Percentiles rank a stretch among this genome's conserved stretches.
These are phyloP conservation scores for Cherax quadricarinatus DNA, from an alignment of 1,140 invertebrate species.

Conservation along the genomic window DNA sequence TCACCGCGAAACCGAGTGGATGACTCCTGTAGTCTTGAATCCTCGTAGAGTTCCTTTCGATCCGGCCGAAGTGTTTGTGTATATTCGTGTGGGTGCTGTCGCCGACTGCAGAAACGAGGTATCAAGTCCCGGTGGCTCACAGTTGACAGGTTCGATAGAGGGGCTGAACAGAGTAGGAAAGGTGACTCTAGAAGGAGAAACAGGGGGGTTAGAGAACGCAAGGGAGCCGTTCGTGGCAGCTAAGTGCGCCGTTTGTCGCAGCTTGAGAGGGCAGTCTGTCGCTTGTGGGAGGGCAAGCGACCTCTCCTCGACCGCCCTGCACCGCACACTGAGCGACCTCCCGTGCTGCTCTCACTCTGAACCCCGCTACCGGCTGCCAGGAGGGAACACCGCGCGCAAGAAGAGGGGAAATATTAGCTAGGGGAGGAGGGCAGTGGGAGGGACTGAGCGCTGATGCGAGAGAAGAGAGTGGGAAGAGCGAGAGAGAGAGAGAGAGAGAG, in stretches of 20 bases:
- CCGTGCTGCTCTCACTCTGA: conserved; percentile 15
- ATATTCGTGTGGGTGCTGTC: conserved; percentile 5
- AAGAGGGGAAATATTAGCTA: conserved; percentile 4
- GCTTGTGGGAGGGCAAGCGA: conserved; percentile 5
- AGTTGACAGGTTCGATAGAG: neutral
- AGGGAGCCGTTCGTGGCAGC: neutral
- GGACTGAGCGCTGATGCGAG: conserved; percentile 2
- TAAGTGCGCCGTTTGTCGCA: neutral
- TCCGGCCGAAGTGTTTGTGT: neutral
- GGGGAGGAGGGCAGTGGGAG: conserved; percentile 33
- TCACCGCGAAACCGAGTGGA: neutral
- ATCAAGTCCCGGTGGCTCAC: neutral
- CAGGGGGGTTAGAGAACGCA: neutral
- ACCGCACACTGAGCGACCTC: conserved; percentile 31
- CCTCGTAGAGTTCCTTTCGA: neutral
- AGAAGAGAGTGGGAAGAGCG: neutral
- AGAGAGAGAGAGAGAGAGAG: neutral
- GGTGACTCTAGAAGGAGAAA: too few relatives aligned
- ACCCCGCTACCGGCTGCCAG: neutral
- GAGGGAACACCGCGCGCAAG: conserved; percentile 28
- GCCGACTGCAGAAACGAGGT: neutral
- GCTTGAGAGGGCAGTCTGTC: neutral
- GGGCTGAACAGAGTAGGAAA: neutral
- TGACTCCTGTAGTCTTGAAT: neutral
- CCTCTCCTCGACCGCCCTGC: conserved; percentile 31